phyloP scores from a whole-genome alignment of 1,140 invertebrate genomes.

The Leptinotarsa defecta region DNA sequence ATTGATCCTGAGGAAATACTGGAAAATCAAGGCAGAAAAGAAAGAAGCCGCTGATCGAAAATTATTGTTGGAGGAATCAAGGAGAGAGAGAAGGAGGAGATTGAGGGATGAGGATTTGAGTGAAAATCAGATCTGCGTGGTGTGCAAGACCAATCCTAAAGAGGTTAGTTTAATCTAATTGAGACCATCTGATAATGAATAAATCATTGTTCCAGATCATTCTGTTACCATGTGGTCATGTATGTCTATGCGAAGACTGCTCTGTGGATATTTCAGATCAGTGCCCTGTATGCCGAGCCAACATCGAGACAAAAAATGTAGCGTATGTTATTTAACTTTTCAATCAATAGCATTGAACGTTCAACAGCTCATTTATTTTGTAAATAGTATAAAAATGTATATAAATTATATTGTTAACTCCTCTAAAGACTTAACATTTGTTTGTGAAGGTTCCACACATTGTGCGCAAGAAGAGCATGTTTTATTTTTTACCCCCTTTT shows the following conservation, averaged over 20 bases:
- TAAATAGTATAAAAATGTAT: slow-evolving; percentile 14
- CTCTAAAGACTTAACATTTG: slow-evolving; percentile 8
- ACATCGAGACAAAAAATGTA: slow-evolving; percentile 67
- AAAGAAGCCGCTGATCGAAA: slow-evolving; percentile 63
- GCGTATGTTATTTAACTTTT: slow-evolving; percentile 69
- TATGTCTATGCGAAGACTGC: slow-evolving; percentile 83
- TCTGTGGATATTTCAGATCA: slow-evolving; percentile 66
- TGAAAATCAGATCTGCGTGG: slow-evolving; percentile 73
- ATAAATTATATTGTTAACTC: slow-evolving; percentile 14
- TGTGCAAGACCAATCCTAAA: slow-evolving; percentile 76
- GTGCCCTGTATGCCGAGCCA: slow-evolving; percentile 75
- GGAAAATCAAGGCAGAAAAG: slow-evolving; percentile 62
- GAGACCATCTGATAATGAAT: neutral
- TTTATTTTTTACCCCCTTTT: neutral
- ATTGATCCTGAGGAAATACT: slow-evolving; percentile 67
- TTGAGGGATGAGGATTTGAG: slow-evolving; percentile 66
- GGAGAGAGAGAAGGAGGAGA: slow-evolving; percentile 66
- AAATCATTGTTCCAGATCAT: slow-evolving; percentile 65
- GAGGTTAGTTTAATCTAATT: slow-evolving; percentile 60
- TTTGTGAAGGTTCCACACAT: neutral
- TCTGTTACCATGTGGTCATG: slow-evolving; percentile 80
- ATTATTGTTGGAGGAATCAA: slow-evolving; percentile 64
- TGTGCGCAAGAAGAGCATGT: neutral
- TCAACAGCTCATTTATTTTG: slow-evolving; percentile 20
- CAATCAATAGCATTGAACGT: slow-evolving; percentile 12